These are phyloP conservation scores for Cyclina sinensis DNA, from an alignment of 1,140 invertebrate genomes.

Conservation along the genomic window DNA sequence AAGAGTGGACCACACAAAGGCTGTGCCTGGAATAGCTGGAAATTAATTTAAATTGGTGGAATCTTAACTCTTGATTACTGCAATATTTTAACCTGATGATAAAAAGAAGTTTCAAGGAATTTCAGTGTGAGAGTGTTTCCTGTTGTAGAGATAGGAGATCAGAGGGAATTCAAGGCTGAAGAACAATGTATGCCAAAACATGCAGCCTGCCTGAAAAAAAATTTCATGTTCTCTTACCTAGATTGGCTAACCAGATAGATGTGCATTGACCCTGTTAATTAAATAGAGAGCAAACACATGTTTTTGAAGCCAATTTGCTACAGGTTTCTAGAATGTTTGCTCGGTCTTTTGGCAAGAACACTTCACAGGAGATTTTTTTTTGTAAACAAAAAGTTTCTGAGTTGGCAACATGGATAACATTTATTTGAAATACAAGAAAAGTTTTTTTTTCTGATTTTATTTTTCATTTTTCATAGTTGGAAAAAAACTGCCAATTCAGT, in stretches of 20 bases:
- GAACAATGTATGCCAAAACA: neutral
- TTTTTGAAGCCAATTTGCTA: constrained; percentile 34
- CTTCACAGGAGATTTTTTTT: neutral
- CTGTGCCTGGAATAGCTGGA: neutral
- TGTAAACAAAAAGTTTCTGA: neutral
- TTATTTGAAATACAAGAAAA: no score
- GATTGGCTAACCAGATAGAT: constrained; percentile 17
- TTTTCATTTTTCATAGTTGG: no score
- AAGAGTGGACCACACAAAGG: constrained; percentile 4
- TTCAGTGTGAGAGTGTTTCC: neutral
- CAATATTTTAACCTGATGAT: neutral
- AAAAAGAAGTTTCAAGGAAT: neutral
- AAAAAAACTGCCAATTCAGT: no score
- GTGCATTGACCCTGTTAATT: constrained; percentile 55
- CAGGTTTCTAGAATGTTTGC: neutral
- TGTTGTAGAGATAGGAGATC: neutral
- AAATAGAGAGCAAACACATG: constrained; percentile 46
- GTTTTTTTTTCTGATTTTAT: no score
- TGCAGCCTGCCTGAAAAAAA: neutral
- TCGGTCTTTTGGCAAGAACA: constrained; percentile 4
- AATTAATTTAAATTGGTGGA: neutral
- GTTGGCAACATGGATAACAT: neutral
- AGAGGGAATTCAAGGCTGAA: neutral
- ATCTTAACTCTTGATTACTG: neutral
- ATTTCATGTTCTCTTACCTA: constrained; percentile 26